These are phyloP conservation scores for Drosophila simulans DNA, from an alignment of 1,140 invertebrate species.

Conservation along the genomic window DNA sequence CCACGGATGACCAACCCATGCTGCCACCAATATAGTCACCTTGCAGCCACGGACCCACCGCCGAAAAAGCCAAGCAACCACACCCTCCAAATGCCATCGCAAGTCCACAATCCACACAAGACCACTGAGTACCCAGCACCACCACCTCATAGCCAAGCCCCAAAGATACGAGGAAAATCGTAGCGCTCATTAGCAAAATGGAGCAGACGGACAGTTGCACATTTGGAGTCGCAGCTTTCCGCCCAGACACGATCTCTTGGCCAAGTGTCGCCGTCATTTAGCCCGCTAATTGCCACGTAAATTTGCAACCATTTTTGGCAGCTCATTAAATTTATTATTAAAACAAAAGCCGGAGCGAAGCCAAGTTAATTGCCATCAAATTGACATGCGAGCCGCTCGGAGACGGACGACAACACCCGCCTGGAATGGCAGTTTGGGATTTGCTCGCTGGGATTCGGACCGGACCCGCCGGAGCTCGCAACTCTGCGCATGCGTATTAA, in stretches of 20 bases:
- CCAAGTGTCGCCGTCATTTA: constrained; percentile 76
- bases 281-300: constrained; percentile 78
- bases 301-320: constrained; percentile 83
- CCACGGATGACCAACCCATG: neutral
- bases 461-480: neutral
- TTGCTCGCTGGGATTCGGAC: neutral
- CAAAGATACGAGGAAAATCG: constrained; percentile 46
- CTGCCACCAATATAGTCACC: constrained; percentile 16
- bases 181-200: constrained; percentile 69
- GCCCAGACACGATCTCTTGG: constrained; percentile 61
- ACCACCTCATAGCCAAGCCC: constrained; percentile 53
- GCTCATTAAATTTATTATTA: constrained; percentile 82
- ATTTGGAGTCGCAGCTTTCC: constrained; percentile 22
- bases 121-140: constrained; percentile 7
- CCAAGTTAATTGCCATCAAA: constrained; percentile 80
- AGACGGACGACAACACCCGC: constrained; percentile 73
- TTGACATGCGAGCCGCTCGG: constrained; percentile 65
- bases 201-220: constrained; percentile 44
- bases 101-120: neutral
- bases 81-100: constrained; percentile 38
- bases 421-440: constrained; percentile 40
- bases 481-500: constrained; percentile 75
- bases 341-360: constrained; percentile 58
- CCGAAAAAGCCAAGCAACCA: constrained; percentile 35
- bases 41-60: constrained; percentile 18